phyloP scores from a whole-genome alignment of 2,888 invertebrate genomes.

The Ligdia adustata region DNA sequence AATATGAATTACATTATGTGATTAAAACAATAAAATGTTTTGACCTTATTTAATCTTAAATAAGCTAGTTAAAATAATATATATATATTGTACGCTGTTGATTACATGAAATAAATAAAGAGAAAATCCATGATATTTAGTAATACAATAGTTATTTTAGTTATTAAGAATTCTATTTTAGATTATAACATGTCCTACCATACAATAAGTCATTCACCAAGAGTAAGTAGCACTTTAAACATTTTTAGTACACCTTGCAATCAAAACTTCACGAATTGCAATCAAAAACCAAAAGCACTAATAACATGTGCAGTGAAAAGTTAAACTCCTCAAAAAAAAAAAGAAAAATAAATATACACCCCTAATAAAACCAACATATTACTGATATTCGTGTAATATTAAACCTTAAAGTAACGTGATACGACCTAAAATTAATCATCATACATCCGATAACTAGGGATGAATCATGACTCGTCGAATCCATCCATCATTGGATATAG shows the following conservation, averaged over 20 bases:
- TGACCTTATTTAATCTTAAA: too few species aligned
- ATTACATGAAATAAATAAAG: too few species aligned
- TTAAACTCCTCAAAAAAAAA: conserved; percentile 7
- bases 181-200: too few species aligned
- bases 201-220: conserved; percentile 1
- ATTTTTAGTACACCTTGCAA: conserved; percentile 3
- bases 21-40: too few species aligned
- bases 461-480: too few species aligned
- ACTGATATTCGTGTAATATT: conserved; percentile 14
- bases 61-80: too few species aligned
- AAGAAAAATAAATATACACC: not conserved
- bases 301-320: conserved; percentile 12
- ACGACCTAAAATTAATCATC: conserved; percentile 41
- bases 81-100: too few species aligned
- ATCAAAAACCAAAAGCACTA: conserved; percentile 10
- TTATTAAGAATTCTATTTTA: too few species aligned
- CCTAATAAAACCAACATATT: conserved; percentile 10
- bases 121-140: too few species aligned
- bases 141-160: too few species aligned
- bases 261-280: conserved; percentile 6
- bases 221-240: conserved; percentile 7
- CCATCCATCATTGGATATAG: conserved; percentile 68
- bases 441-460: conserved; percentile 47
- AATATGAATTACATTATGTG: too few species aligned
- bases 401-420: conserved; percentile 28